Evolutionary conservation across 2,888 invertebrate species (phyloP).

Genomic region (Quadroppia sp.): DNA sequence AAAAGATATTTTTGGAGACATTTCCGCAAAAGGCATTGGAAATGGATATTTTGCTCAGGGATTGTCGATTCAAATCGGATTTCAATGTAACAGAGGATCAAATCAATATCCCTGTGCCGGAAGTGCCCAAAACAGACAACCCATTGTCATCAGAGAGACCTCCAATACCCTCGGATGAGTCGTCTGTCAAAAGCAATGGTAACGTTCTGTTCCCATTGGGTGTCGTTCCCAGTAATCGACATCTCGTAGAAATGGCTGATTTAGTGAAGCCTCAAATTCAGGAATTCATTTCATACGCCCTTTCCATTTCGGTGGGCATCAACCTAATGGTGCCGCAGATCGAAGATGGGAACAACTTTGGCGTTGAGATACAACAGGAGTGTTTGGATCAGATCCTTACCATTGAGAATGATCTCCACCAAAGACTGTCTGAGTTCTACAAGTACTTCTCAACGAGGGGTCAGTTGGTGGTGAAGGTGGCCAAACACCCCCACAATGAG

Average conservation of each 20-base stretch:
- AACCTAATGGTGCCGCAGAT: slow-evolving; percentile 56
- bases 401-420: background rate
- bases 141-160: background rate
- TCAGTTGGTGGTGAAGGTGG: background rate
- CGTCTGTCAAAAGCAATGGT: background rate
- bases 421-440: background rate
- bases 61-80: background rate
- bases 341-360: slow-evolving; percentile 59
- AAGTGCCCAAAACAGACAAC: background rate
- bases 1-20: background rate
- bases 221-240: background rate
- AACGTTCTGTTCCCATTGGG: background rate
- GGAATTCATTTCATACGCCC: slow-evolving; percentile 30
- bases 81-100: background rate
- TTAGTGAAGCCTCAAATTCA: slow-evolving; percentile 36
- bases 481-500: slow-evolving; percentile 17
- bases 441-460: slow-evolving; percentile 12
- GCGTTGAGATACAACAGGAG: slow-evolving; percentile 55
- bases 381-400: background rate
- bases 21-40: background rate
- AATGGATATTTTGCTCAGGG: background rate
- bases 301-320: slow-evolving; percentile 52
- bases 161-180: background rate
- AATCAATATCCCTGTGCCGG: background rate
- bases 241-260: slow-evolving; percentile 30